Evolutionary conservation across 2,888 invertebrate genomes (phyloP).

Genomic region (Eupeodes luniger): DNA sequence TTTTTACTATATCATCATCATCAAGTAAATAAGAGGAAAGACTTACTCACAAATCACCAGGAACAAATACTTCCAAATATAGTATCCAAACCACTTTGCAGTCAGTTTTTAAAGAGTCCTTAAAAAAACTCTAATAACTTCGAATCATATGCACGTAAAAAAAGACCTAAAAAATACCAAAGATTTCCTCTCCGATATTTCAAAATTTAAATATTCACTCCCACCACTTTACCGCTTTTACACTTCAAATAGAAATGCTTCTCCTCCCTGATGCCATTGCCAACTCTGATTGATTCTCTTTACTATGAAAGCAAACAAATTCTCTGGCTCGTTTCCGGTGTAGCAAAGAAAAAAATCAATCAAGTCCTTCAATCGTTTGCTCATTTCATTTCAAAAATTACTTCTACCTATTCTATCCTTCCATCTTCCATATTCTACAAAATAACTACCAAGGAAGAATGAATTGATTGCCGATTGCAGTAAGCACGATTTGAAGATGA

Average conservation of each 20-base stretch:
- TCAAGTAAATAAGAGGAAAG: background rate
- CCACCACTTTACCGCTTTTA: background rate
- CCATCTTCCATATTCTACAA: background rate
- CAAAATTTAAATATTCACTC: slow-evolving; percentile 11
- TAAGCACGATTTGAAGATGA: background rate
- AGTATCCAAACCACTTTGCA: background rate
- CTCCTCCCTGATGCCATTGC: slow-evolving; percentile 9
- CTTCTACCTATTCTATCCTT: slow-evolving; percentile 21
- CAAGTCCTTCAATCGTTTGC: slow-evolving; percentile 55
- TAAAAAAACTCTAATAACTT: slow-evolving; percentile 42
- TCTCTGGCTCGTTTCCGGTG: slow-evolving; percentile 50
- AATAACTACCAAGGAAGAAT: slow-evolving; percentile 12
- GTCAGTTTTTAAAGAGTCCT: background rate
- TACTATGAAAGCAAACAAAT: slow-evolving; percentile 44
- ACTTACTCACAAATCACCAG: background rate
- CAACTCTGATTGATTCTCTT: slow-evolving; percentile 47
- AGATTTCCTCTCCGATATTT: slow-evolving; percentile 2
- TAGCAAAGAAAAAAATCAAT: slow-evolving; percentile 55
- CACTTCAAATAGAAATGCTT: slow-evolving; percentile 23
- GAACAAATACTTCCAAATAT: background rate
- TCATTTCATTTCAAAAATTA: slow-evolving; percentile 58
- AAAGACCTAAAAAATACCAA: background rate
- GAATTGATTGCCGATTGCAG: slow-evolving; percentile 56
- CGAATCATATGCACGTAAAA: slow-evolving; percentile 22
- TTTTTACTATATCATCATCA: background rate